Base-by-base conservation (phyloP, 1,140 invertebrate species). In the Sweltsa coloradensis region DNA sequence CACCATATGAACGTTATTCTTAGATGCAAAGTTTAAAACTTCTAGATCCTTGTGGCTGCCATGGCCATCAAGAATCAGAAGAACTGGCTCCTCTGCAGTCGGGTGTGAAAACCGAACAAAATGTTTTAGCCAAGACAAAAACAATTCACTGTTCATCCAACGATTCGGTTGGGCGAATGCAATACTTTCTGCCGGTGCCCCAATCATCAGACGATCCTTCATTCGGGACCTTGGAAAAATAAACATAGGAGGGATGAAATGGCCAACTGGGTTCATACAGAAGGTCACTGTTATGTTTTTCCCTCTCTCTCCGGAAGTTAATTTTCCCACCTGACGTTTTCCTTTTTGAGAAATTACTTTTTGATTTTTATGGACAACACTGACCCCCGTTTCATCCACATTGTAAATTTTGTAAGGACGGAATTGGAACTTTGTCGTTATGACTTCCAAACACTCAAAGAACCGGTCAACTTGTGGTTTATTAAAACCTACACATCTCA, bases 301-400 rank as follows among this genome's bases (percentile, higher is more conserved):
- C 13, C 65, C 66, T 24, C 61, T 49, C 56, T 71, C 66, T 39
- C 60, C 65, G 49, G 60, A 66, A 21, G 61, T 60, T n/a, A 64
- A 42, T 23, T 53, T 45, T 16, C 62, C 65, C 23, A 70, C 56
- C 59, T 69, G 65, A 19, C 60, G 53, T 26, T 60, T 59, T 21
- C 59, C 58, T 57, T 62, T 65, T 21, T 14, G 6, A 34, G 56
- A 50, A 5, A 67, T 25, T n/a, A 64, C 52, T 57, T 59, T 55
- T 53, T 42, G 5, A 29, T n/a, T 42, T 53, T 48, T 51, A 50
- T 63, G 56, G 41, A 66, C 51, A 54, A 57, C 56, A n/a, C 63
- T 61, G 46, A 67, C 47, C 2, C 63, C 66, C 29, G 63, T 63
- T 53, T 64, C 60, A 40, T 66, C 63, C 11, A 59, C 51, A 52